Percentiles rank a stretch among this genome's conserved stretches.
Evolutionary conservation across 1,140 invertebrate genomes (phyloP).

Genomic region (Rhynchophorus ferrugineus): DNA sequence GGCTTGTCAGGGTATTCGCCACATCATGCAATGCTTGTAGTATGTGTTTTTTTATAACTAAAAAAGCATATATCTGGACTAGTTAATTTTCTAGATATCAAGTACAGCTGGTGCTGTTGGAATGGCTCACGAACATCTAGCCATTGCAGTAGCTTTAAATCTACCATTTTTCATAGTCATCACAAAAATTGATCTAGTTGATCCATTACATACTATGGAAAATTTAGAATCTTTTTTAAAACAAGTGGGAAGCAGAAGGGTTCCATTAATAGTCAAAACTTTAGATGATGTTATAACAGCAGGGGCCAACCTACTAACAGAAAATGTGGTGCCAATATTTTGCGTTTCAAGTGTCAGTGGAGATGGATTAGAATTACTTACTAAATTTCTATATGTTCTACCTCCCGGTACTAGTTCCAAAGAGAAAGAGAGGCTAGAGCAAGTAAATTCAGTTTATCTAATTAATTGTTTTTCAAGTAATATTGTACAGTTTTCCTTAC

Average conservation of each 20-base stretch:
- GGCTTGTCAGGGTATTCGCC: conserved; percentile 91
- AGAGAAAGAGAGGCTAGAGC: conserved; percentile 64
- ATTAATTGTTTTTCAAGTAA: neutral
- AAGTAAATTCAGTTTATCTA: conserved; percentile 39
- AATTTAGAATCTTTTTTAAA: conserved; percentile 61
- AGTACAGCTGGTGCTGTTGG: conserved; percentile 57
- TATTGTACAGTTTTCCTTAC: conserved; percentile 18
- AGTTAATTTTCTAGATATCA: conserved; percentile 44
- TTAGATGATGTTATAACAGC: conserved; percentile 67
- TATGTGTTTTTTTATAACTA: too few species aligned
- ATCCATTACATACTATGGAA: conserved; percentile 49
- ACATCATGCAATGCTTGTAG: conserved; percentile 90
- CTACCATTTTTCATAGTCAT: conserved; percentile 86
- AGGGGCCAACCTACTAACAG: conserved; percentile 52
- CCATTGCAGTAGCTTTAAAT: conserved; percentile 73
- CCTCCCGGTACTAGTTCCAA: conserved; percentile 61
- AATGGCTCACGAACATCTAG: conserved; percentile 77
- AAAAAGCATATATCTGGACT: neutral
- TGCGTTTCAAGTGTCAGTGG: conserved; percentile 93
- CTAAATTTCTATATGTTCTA: conserved; percentile 67
- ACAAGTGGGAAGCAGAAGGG: conserved; percentile 41
- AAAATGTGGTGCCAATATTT: conserved; percentile 79
- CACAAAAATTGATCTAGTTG: conserved; percentile 81
- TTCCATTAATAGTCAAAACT: conserved; percentile 58
- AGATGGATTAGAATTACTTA: conserved; percentile 69